phyloP scores from a whole-genome alignment of 2,113 vertebrate genomes.

The Tretioscincus oriximinensis region DNA sequence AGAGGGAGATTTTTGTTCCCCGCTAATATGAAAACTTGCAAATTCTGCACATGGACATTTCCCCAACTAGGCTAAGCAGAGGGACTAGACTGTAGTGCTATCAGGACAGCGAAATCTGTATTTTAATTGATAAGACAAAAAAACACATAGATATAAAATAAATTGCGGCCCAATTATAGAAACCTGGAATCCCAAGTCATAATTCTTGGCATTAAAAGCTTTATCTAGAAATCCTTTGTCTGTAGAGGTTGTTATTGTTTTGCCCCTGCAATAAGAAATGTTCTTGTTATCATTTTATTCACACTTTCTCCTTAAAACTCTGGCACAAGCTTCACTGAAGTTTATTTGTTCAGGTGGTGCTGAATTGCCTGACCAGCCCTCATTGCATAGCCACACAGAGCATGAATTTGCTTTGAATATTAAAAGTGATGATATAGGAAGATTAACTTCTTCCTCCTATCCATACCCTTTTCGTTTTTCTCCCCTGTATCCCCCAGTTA shows the following conservation, averaged over 20 bases:
- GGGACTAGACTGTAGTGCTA: background rate
- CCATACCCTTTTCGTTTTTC: slow-evolving; percentile 42
- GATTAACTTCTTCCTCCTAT: slow-evolving; percentile 68
- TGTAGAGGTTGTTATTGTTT: background rate
- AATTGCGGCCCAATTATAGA: background rate
- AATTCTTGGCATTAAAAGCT: background rate
- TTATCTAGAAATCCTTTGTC: background rate
- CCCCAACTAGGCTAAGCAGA: background rate
- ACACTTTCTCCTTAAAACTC: background rate
- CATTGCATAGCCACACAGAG: slow-evolving; percentile 44
- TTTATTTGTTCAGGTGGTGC: slow-evolving; percentile 66
- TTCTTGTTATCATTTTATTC: fast-evolving
- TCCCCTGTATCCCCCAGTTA: slow-evolving; percentile 54
- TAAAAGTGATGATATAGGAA: slow-evolving; percentile 59
- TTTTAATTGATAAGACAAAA: background rate
- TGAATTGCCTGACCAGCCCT: slow-evolving; percentile 62
- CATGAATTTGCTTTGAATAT: slow-evolving; percentile 60
- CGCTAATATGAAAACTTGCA: background rate
- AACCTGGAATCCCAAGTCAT: background rate
- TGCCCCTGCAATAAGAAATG: background rate
- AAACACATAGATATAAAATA: background rate
- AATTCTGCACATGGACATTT: background rate
- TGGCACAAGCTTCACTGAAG: slow-evolving; percentile 7
- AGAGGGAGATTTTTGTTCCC: background rate
- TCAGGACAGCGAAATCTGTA: background rate